A percentile compares a stretch with the other conserved stretches of the same genome.
Evolutionary conservation across 1,140 invertebrate genomes (phyloP).

Genomic region (Metopolophium dirhodum): DNA sequence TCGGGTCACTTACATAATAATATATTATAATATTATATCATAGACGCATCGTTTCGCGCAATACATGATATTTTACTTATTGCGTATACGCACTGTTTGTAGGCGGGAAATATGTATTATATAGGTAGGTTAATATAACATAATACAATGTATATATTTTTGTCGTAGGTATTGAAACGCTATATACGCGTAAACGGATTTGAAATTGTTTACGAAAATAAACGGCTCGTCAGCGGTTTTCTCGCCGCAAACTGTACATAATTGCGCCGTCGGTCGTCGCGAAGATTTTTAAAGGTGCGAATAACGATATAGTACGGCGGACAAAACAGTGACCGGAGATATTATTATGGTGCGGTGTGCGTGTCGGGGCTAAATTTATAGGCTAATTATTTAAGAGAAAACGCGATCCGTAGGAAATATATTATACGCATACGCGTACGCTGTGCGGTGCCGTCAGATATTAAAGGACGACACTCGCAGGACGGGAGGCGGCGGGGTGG

Average conservation of each 20-base stretch:
- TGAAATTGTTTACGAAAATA: neutral
- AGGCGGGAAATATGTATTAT: neutral
- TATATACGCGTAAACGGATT: neutral
- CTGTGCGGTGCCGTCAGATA: conserved; percentile 36
- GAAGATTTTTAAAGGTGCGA: conserved; percentile 3
- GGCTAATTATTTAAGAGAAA: conserved; percentile 51
- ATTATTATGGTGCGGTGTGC: neutral
- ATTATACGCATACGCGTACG: neutral
- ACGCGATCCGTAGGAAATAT: conserved; percentile 6
- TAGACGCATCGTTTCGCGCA: neutral
- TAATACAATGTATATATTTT: neutral
- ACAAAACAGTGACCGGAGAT: neutral
- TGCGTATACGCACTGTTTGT: neutral
- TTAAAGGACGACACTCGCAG: conserved; percentile 39
- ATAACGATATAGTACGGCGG: neutral
- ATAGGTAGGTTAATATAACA: neutral
- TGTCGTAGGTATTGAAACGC: neutral
- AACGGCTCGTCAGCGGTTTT: neutral
- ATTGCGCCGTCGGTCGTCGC: neutral
- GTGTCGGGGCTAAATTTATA: conserved; percentile 34
- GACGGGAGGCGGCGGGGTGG: neutral
- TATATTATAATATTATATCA: too few species aligned
- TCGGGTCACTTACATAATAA: neutral
- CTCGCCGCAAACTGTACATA: neutral
- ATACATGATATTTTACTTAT: neutral